Base-by-base conservation (phyloP, 2,797 vertebrate genomes). In the Lagodon rhomboides region DNA sequence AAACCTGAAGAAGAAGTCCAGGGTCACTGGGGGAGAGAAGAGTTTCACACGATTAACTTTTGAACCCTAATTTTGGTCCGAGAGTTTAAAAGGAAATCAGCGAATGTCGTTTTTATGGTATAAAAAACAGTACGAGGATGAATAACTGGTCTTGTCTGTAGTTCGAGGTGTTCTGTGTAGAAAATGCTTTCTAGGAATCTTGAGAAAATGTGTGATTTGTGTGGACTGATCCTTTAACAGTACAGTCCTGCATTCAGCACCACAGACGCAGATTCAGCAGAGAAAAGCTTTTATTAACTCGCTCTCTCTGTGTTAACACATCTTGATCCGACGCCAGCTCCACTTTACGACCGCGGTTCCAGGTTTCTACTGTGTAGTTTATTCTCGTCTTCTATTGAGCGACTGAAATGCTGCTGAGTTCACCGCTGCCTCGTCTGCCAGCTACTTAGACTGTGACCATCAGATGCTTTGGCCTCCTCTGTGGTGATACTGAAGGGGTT, bases 401-500 rank as follows among this genome's bases (percentile, higher is more conserved):
- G 10, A 1, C 67, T 50, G 15, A 64, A 60, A 55, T 50, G 46
- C 68, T n/a, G 76, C 13, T 13, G 51, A 65, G 61, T 58, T 83
- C 76, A 76, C 73, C 11, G 54, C 41, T 15, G 68, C 47, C 16
- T 43, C 22, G 22, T 64, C 22, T 76, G 63, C 59, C 77, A 69
- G 64, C 61, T 46, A 6, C 70, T 63, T 22, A 41, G 64, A 30
- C 84, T 63, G 67, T 41, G 70, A 50, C 77, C 64, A 13, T 63
- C 16, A 7, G 70, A 54, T 4, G 66, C 51, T 77, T 68, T 77
- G 68, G 70, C 73, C 51, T 16, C 27, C 34, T 66, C 18, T 51
- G 58, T 41, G 63, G 23, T 18, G 61, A 65, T 3, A 12, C 70
- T 56, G 84, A 62, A 34, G 67, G 53, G 63, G 10, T 30, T 71